These are phyloP conservation scores for Malthinus seriepunctatus DNA, from an alignment of 2,888 invertebrate genomes.

Conservation along the genomic window DNA sequence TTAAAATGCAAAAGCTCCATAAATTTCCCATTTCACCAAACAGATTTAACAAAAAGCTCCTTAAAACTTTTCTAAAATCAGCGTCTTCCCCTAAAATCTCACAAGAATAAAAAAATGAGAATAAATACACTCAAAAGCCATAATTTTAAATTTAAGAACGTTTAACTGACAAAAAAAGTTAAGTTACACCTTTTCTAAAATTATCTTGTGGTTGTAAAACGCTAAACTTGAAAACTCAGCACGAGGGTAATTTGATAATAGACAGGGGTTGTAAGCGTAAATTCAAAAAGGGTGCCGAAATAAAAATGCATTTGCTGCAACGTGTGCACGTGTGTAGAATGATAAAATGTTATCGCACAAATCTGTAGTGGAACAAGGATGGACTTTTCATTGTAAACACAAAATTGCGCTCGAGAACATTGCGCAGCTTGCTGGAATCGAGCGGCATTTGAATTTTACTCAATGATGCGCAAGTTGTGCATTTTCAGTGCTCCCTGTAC, in stretches of 20 bases:
- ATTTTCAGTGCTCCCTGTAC: constrained; percentile 37
- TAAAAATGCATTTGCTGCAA: constrained; percentile 23
- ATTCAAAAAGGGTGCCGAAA: constrained; percentile 15
- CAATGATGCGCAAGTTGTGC: constrained; percentile 33
- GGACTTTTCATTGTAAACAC: constrained; percentile 32
- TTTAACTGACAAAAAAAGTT: no score
- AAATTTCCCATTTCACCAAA: no score
- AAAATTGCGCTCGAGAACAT: constrained; percentile 31
- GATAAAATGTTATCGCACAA: not conserved
- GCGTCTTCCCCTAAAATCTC: no score
- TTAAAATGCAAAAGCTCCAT: no score
- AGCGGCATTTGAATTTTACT: constrained; percentile 40
- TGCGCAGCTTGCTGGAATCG: constrained; percentile 39
- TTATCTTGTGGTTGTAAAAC: constrained; percentile 8
- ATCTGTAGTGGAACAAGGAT: constrained; percentile 16
- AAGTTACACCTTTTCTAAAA: constrained; percentile 3
- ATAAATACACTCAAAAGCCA: no score
- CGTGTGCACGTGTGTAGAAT: constrained; percentile 13
- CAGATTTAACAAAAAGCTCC: no score
- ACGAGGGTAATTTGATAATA: constrained; percentile 25
- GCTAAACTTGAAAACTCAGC: constrained; percentile 19
- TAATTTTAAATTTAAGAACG: no score
- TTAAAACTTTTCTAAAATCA: no score
- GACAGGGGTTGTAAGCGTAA: constrained; percentile 16
- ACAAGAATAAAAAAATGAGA: no score